Conservation (phyloP, 1,140 invertebrate genomes). For the Drosophila sp. region DNA sequence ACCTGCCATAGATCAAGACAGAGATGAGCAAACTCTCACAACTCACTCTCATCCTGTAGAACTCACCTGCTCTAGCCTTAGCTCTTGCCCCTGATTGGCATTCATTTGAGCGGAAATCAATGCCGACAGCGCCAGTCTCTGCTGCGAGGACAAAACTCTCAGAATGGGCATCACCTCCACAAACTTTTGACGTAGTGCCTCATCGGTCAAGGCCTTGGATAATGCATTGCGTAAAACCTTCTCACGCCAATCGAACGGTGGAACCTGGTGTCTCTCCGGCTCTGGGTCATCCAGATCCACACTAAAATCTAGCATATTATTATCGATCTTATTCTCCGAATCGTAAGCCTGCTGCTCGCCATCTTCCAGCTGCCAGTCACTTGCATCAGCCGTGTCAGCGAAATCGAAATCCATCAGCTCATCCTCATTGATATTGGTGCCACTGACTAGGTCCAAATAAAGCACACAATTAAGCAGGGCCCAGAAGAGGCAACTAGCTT, state of each 20-base stretch:
- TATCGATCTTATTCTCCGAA: conserved; percentile 55
- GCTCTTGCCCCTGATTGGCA: conserved; percentile 83
- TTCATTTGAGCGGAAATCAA: conserved; percentile 86
- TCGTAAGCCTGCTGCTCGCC: conserved; percentile 26
- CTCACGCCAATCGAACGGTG: conserved; percentile 80
- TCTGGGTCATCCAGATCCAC: conserved; percentile 70
- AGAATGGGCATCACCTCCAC: conserved; percentile 87
- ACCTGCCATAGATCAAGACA: conserved; percentile 73
- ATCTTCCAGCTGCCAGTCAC: conserved; percentile 65
- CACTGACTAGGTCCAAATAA: conserved; percentile 61
- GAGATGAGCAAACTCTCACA: background rate
- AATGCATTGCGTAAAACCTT: conserved; percentile 80
- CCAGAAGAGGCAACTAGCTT: conserved; percentile 72
- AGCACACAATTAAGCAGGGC: conserved; percentile 74
- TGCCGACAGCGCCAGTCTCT: conserved; percentile 85
- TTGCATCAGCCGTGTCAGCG: conserved; percentile 50
- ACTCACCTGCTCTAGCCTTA: conserved; percentile 84
- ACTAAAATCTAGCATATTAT: conserved; percentile 72
- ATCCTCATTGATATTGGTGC: conserved; percentile 54
- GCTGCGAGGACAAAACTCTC: conserved; percentile 85
- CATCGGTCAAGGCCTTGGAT: conserved; percentile 71
- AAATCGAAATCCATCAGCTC: conserved; percentile 77
- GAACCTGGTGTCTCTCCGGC: conserved; percentile 52
- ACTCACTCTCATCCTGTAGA: background rate
- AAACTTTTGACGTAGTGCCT: conserved; percentile 82